These are phyloP conservation scores for Dolichoris vasculosae DNA, from an alignment of 1,140 invertebrate genomes.

Conservation along the genomic window DNA sequence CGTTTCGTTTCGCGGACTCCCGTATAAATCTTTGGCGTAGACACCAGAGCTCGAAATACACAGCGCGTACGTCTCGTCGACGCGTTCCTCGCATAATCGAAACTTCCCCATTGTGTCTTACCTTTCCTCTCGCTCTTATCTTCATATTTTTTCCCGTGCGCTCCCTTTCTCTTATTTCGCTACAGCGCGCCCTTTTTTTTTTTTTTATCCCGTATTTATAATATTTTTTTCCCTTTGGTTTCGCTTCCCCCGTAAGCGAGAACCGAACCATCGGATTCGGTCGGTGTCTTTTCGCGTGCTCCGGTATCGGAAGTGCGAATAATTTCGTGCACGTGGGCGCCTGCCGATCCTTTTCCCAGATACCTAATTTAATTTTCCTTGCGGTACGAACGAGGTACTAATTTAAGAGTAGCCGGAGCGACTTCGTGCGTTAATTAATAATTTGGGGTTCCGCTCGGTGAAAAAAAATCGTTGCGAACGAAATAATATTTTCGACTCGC, in stretches of 20 bases:
- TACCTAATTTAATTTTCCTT: conserved; percentile 16
- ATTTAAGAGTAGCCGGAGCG: background rate
- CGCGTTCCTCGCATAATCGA: conserved; percentile 55
- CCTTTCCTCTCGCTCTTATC: conserved; percentile 27
- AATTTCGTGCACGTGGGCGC: conserved; percentile 33
- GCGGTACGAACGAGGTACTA: background rate
- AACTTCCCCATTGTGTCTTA: conserved; percentile 53
- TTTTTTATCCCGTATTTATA: too few relatives aligned
- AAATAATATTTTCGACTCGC: too few relatives aligned
- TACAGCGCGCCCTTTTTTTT: background rate
- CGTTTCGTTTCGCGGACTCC: conserved; percentile 3
- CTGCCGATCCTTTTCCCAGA: conserved; percentile 15
- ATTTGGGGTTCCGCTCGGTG: background rate
- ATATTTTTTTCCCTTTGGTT: background rate
- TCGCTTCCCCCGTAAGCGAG: background rate
- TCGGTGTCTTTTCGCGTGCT: conserved; percentile 11
- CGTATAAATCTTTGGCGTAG: conserved; percentile 45
- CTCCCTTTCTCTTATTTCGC: conserved; percentile 10
- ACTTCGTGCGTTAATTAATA: conserved; percentile 11
- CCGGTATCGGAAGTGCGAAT: conserved; percentile 45
- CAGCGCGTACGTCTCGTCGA: conserved; percentile 48
- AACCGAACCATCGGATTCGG: conserved; percentile 40
- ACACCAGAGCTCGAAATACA: conserved; percentile 51
- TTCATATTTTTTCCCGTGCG: background rate
- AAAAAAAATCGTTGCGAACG: too few relatives aligned